Percentiles rank a stretch among this genome's conserved stretches.
Evolutionary conservation across 2,797 vertebrate genomes (phyloP).

Genomic region (Synaphobranchus kaupii): DNA sequence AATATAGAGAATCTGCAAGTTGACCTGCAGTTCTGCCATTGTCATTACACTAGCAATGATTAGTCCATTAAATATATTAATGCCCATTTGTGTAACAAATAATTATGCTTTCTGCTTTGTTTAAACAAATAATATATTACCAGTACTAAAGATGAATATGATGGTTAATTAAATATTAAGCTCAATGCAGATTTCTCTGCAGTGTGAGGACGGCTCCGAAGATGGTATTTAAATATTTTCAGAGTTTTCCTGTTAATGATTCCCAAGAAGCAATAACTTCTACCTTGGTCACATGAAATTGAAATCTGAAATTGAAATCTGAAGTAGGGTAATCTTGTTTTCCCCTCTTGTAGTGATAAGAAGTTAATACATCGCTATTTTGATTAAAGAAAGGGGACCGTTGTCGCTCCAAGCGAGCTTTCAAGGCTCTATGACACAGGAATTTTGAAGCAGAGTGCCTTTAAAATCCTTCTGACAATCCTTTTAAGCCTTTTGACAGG

Average conservation of each 20-base stretch:
- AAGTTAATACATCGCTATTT: neutral
- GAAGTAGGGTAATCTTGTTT: neutral
- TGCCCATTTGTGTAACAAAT: constrained; percentile 44
- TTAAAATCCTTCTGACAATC: constrained; percentile 52
- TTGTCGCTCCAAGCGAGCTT: neutral
- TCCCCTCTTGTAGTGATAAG: neutral
- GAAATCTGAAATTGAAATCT: constrained; percentile 17
- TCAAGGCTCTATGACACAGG: neutral
- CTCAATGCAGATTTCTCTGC: neutral
- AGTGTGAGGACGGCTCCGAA: neutral
- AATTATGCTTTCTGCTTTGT: constrained; percentile 15
- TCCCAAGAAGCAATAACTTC: constrained; percentile 5
- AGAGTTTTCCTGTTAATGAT: neutral
- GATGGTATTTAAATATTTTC: neutral
- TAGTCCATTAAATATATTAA: constrained; percentile 51
- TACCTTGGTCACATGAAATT: neutral
- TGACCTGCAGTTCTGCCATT: constrained; percentile 37
- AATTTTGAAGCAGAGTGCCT: constrained; percentile 54
- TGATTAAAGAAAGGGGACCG: neutral
- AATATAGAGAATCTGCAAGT: constrained; percentile 44
- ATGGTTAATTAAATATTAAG: constrained; percentile 15
- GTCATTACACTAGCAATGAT: constrained; percentile 40
- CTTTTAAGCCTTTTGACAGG: constrained; percentile 65
- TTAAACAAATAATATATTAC: constrained; percentile 13
- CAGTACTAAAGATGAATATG: neutral